Evolutionary conservation across 2,113 vertebrate species (phyloP).

Genomic region (Malurus alboscapulatus): DNA sequence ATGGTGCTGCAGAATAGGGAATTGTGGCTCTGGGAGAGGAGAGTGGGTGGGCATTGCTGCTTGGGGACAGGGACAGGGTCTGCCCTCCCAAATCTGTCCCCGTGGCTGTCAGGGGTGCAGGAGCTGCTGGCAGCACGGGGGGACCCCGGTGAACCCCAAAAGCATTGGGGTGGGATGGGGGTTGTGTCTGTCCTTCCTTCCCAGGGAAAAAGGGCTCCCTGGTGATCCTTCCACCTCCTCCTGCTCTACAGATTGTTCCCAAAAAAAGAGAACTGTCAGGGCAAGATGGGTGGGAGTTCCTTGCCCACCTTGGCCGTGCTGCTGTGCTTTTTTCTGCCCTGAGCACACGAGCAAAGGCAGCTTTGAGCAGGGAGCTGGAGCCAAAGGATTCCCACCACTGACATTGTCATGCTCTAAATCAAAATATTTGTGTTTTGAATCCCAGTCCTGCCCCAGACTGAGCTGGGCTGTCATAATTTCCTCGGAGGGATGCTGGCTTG

Average conservation of each 20-base stretch:
- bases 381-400: not conserved
- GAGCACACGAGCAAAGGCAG: not conserved
- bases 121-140: not conserved
- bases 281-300: not conserved
- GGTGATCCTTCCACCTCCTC: not conserved
- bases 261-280: not conserved
- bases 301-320: fast-evolving
- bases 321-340: not conserved
- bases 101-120: fast-evolving
- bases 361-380: not conserved
- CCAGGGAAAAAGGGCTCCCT: fast-evolving
- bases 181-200: not conserved
- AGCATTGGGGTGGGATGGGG: fast-evolving
- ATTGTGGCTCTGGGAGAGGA: not conserved
- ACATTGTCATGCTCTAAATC: fast-evolving
- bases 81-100: fast-evolving
- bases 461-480: not conserved
- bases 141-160: fast-evolving
- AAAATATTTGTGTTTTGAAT: fast-evolving
- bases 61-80: not conserved
- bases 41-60: not conserved
- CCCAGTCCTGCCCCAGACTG: not conserved
- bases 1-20: conserved; percentile 69
- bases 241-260: not conserved
- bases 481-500: not conserved